Conservation (phyloP, 2,797 vertebrate species). For the Tarsius wallacei region DNA sequence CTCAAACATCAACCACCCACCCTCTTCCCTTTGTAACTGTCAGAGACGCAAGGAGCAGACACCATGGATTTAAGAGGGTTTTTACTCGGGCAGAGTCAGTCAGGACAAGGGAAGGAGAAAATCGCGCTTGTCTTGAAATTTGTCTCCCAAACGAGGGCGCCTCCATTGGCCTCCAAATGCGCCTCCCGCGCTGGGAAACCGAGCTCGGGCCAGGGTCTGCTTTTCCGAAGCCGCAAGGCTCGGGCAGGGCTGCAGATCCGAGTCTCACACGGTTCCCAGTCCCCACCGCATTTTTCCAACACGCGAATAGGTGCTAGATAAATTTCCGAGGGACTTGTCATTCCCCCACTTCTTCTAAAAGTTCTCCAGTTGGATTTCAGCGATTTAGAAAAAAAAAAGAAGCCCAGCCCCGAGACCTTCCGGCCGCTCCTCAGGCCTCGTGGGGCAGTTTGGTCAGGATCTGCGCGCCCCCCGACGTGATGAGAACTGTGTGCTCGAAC, state of each 20-base stretch:
- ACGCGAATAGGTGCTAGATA: background rate
- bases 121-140: background rate
- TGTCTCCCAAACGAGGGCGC: background rate
- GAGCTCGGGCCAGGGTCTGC: background rate
- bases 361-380: slow-evolving; percentile 46
- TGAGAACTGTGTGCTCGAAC: slow-evolving; percentile 97
- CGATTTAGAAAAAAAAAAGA: background rate
- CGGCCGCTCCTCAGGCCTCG: slow-evolving; percentile 85
- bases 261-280: background rate
- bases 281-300: background rate
- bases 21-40: background rate
- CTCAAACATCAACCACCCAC: slow-evolving; percentile 42
- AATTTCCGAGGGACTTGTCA: background rate
- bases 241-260: background rate
- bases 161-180: background rate
- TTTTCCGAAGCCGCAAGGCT: background rate
- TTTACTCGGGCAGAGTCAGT: slow-evolving; percentile 38
- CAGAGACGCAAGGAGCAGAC: background rate
- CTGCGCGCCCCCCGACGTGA: slow-evolving; percentile 95
- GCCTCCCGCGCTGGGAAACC: background rate
- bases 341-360: background rate
- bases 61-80: background rate
- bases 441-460: slow-evolving; percentile 91
- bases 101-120: slow-evolving; percentile 2
- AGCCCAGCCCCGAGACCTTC: background rate